Evolutionary conservation across 2,888 invertebrate genomes (phyloP).

Genomic region (Drosophila peninsularis): DNA sequence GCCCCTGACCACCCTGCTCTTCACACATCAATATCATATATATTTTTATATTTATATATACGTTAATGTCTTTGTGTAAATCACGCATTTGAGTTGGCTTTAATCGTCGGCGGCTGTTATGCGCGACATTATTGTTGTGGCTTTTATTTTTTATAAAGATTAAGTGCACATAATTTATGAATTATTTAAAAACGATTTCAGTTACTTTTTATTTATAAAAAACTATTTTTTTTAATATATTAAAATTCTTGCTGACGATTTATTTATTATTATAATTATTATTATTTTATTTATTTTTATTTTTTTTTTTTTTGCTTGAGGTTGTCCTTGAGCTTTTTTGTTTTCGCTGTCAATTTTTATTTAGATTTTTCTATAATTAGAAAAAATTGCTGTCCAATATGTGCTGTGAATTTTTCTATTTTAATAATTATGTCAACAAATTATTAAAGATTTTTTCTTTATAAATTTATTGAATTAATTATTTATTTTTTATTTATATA

Average conservation of each 20-base stretch:
- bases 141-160: not conserved
- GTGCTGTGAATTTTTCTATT: no score
- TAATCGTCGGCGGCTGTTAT: constrained; percentile 6
- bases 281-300: not conserved
- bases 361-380: no score
- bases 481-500: no score
- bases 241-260: not conserved
- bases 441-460: no score
- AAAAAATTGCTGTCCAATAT: no score
- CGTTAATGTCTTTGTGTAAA: constrained; percentile 4
- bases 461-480: no score
- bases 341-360: no score
- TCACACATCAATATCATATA: constrained; percentile 2
- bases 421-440: no score
- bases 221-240: not conserved
- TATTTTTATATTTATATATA: not conserved
- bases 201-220: not conserved
- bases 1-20: not conserved
- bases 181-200: constrained; percentile 16
- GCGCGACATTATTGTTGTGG: not conserved
- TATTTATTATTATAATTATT: not conserved
- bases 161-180: constrained; percentile 30
- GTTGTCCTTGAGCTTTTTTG: no score
- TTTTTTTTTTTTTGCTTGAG: no score
- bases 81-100: constrained; percentile 36